These are phyloP conservation scores for Scaptomyza caliginosa DNA, from an alignment of 2,888 invertebrate species.

Conservation along the genomic window DNA sequence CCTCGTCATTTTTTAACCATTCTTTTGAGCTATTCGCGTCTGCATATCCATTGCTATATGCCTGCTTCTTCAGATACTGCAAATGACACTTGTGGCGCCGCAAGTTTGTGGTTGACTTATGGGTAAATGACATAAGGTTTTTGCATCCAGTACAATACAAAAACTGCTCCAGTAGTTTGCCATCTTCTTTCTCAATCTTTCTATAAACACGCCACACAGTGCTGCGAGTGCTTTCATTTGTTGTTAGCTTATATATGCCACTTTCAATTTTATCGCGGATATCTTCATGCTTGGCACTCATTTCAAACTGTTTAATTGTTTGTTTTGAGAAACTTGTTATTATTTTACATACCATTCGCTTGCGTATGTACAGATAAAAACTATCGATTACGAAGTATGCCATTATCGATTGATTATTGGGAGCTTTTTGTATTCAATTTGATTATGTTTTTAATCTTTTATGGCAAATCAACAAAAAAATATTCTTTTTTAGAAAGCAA, in stretches of 20 bases:
- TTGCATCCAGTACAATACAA: conserved; percentile 62
- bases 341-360: conserved; percentile 34
- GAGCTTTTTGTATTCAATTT: background rate
- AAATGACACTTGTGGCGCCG: conserved; percentile 62
- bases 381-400: background rate
- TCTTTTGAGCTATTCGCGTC: conserved; percentile 38
- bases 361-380: conserved; percentile 13
- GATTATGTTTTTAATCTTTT: background rate
- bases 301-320: conserved; percentile 14
- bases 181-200: conserved; percentile 64
- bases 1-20: conserved; percentile 39
- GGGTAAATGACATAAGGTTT: conserved; percentile 61
- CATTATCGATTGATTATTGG: conserved; percentile 22
- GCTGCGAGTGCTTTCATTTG: conserved; percentile 60
- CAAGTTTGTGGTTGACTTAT: conserved; percentile 65
- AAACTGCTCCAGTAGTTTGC: conserved; percentile 56
- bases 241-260: conserved; percentile 55
- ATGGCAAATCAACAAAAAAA: background rate
- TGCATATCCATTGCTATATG: conserved; percentile 30
- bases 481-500: background rate
- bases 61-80: conserved; percentile 58
- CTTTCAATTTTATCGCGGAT: conserved; percentile 62
- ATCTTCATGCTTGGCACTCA: conserved; percentile 60
- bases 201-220: conserved; percentile 65
- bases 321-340: conserved; percentile 50